phyloP scores from a whole-genome alignment of 2,888 invertebrate genomes.

The Hirtodrosophila histrioides region DNA sequence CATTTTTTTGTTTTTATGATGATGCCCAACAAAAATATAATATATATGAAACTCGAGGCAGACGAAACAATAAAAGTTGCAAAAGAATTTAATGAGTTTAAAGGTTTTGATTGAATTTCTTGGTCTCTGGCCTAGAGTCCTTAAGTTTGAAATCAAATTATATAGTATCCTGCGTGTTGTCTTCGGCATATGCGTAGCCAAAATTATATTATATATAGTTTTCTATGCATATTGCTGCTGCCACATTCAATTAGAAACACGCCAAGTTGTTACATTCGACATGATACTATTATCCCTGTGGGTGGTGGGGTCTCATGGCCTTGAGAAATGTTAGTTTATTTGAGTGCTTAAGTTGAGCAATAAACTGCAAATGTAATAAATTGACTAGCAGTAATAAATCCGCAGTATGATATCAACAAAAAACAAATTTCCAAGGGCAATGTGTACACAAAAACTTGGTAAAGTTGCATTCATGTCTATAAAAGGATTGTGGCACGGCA shows the following conservation, averaged over 20 bases:
- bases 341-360: constrained; percentile 8
- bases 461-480: neutral
- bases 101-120: constrained; percentile 11
- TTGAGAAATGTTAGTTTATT: constrained; percentile 1
- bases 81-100: constrained; percentile 36
- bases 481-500: too few relatives aligned
- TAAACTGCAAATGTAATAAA: constrained; percentile 22
- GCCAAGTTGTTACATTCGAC: constrained; percentile 8
- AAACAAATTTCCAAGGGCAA: neutral
- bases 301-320: neutral
- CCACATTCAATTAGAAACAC: constrained; percentile 30
- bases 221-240: constrained; percentile 22
- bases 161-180: neutral
- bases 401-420: neutral
- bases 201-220: neutral
- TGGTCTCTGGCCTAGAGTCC: neutral
- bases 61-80: constrained; percentile 12
- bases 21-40: neutral
- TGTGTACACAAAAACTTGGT: neutral
- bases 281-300: constrained; percentile 6
- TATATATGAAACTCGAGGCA: neutral
- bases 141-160: constrained; percentile 19
- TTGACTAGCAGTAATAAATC: constrained; percentile 6
- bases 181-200: constrained; percentile 6
- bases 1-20: constrained; percentile 22